These are phyloP conservation scores for Oncorhynchus clarkii DNA, from an alignment of 2,113 vertebrate genomes.

Conservation along the genomic window DNA sequence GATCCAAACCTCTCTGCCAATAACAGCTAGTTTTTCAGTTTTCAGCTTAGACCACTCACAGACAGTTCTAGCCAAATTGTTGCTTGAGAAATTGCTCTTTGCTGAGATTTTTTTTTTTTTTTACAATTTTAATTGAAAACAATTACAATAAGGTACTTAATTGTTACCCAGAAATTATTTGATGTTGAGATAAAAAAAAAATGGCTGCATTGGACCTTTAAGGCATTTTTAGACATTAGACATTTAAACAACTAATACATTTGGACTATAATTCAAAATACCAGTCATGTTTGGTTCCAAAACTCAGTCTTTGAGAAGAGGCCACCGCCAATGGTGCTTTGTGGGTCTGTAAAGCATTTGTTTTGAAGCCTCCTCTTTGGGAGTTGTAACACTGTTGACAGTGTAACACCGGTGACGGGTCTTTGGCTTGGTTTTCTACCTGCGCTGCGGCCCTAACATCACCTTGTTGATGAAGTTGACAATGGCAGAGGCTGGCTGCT, in stretches of 20 bases:
- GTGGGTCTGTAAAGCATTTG: not conserved
- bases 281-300: not conserved
- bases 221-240: not conserved
- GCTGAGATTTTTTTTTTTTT: no score
- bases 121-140: no score
- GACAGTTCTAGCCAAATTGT: no score
- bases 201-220: not conserved
- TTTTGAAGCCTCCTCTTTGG: conserved; percentile 21
- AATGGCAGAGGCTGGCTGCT: conserved; percentile 87
- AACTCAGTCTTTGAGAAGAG: not conserved
- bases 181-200: no score
- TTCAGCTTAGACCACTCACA: no score
- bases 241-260: not conserved
- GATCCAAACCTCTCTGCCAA: no score
- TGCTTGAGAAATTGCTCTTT: no score
- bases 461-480: conserved; percentile 94
- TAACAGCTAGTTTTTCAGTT: no score
- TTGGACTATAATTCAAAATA: not conserved
- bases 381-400: conserved; percentile 22
- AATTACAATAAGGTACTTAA: no score
- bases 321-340: not conserved
- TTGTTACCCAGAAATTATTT: no score
- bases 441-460: conserved; percentile 79
- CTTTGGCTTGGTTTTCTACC: conserved; percentile 50
- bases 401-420: no score